These are phyloP conservation scores for Ataeniobius toweri DNA, from an alignment of 2,797 vertebrate species.

Conservation along the genomic window DNA sequence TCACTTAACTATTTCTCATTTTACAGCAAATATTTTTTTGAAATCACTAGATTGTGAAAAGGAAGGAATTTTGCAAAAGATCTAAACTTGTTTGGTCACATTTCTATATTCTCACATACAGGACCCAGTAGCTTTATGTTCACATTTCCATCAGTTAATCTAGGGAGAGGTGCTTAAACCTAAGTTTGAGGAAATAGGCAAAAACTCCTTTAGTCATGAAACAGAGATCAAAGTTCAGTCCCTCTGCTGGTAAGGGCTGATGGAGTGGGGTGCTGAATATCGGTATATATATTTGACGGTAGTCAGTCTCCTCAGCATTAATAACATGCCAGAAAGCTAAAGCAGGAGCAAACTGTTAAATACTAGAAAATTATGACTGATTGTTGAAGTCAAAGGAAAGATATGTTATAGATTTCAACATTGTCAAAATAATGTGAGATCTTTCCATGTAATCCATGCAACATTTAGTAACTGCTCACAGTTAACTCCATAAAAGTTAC, in stretches of 20 bases:
- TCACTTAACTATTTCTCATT: neutral
- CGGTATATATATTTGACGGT: neutral
- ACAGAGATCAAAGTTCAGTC: neutral
- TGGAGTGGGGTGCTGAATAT: neutral
- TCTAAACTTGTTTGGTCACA: neutral
- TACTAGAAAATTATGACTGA: too few species aligned
- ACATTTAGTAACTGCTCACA: too few species aligned
- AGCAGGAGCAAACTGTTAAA: neutral
- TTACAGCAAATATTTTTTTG: neutral
- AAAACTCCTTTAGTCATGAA: neutral
- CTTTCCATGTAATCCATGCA: too few species aligned
- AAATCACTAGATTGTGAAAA: neutral
- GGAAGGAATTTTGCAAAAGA: neutral
- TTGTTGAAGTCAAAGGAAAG: too few species aligned
- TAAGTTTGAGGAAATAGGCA: neutral
- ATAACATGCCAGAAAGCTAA: neutral
- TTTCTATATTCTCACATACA: neutral
- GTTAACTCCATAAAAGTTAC: too few species aligned
- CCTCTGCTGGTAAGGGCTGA: neutral
- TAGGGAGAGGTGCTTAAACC: neutral
- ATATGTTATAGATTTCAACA: too few species aligned
- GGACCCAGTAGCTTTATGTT: neutral
- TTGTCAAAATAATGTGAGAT: too few species aligned
- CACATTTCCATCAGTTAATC: neutral
- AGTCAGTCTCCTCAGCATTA: neutral